phyloP scores from a whole-genome alignment of 53 echinoderm and acorn worm species.

The Holothuria scabra region DNA sequence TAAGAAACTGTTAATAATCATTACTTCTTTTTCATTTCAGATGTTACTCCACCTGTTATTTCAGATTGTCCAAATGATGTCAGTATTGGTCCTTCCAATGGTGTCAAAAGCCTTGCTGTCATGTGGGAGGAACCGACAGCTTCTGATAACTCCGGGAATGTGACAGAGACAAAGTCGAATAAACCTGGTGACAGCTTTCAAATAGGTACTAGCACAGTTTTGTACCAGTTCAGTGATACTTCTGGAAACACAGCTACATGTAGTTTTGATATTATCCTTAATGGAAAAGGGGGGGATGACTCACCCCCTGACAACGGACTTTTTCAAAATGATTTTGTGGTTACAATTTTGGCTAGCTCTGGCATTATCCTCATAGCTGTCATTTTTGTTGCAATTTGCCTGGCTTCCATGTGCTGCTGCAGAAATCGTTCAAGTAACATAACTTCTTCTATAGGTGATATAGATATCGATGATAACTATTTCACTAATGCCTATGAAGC shows the following conservation, averaged over 20 bases:
- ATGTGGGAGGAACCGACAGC: slow-evolving; percentile 41
- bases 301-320: background rate
- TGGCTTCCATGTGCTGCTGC: slow-evolving; percentile 20
- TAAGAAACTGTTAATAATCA: background rate
- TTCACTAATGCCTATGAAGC: background rate
- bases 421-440: background rate
- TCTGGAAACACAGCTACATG: slow-evolving; percentile 33
- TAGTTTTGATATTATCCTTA: slow-evolving; percentile 23
- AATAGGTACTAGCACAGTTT: slow-evolving; percentile 1
- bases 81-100: slow-evolving; percentile 2
- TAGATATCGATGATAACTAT: slow-evolving; percentile 20
- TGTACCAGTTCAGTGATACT: slow-evolving; percentile 33
- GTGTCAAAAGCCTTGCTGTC: background rate
- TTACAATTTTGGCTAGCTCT: slow-evolving; percentile 18
- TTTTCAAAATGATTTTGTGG: slow-evolving; percentile 1
- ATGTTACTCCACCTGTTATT: slow-evolving; percentile 30
- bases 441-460: background rate
- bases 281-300: background rate
- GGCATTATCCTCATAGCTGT: slow-evolving; percentile 23
- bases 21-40: background rate
- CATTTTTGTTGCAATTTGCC: slow-evolving; percentile 8
- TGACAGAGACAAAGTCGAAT: background rate
- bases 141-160: slow-evolving; percentile 30
- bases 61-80: slow-evolving; percentile 34
- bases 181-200: slow-evolving; percentile 37